A percentile compares a stretch with the other conserved stretches of the same genome.
Evolutionary conservation across 2,113 vertebrate genomes (phyloP).

Genomic region (Melanerpes formicivorus): DNA sequence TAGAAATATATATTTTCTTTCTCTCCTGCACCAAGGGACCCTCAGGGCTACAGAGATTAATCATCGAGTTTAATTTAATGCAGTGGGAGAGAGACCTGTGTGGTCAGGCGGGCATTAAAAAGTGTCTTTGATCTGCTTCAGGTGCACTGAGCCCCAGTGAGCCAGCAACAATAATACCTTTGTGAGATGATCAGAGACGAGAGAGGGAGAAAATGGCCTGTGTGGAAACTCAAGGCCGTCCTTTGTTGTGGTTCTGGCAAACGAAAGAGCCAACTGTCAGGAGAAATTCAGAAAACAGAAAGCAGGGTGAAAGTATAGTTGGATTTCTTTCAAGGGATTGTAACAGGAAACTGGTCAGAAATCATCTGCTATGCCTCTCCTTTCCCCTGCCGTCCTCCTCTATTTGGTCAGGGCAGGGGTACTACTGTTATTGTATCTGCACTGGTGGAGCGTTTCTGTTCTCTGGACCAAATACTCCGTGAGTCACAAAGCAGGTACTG

Average conservation of each 20-base stretch:
- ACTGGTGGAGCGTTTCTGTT: not conserved
- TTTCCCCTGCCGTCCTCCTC: not conserved
- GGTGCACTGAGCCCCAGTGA: slow-evolving; percentile 71
- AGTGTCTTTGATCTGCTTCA: slow-evolving; percentile 79
- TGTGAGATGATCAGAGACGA: slow-evolving; percentile 76
- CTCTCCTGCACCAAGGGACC: slow-evolving; percentile 67
- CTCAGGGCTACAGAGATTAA: slow-evolving; percentile 76
- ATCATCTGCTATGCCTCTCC: slow-evolving; percentile 45
- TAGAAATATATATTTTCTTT: slow-evolving; percentile 73
- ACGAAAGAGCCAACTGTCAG: slow-evolving; percentile 74
- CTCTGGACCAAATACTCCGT: not conserved
- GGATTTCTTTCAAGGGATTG: slow-evolving; percentile 58
- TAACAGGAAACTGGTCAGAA: slow-evolving; percentile 62
- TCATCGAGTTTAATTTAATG: slow-evolving; percentile 78
- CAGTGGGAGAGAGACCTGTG: slow-evolving; percentile 76
- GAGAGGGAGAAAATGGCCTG: slow-evolving; percentile 64
- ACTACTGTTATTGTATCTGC: not conserved
- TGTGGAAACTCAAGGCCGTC: slow-evolving; percentile 75
- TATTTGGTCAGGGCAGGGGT: not conserved
- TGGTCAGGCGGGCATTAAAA: slow-evolving; percentile 75
- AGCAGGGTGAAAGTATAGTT: slow-evolving; percentile 63
- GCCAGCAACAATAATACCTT: slow-evolving; percentile 79
- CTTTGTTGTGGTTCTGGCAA: slow-evolving; percentile 83
- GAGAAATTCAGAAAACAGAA: slow-evolving; percentile 75
- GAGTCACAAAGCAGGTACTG: slow-evolving; percentile 11